Evolutionary conservation across 2,113 vertebrate species (phyloP).

Genomic region (Cebidichthys violaceus): DNA sequence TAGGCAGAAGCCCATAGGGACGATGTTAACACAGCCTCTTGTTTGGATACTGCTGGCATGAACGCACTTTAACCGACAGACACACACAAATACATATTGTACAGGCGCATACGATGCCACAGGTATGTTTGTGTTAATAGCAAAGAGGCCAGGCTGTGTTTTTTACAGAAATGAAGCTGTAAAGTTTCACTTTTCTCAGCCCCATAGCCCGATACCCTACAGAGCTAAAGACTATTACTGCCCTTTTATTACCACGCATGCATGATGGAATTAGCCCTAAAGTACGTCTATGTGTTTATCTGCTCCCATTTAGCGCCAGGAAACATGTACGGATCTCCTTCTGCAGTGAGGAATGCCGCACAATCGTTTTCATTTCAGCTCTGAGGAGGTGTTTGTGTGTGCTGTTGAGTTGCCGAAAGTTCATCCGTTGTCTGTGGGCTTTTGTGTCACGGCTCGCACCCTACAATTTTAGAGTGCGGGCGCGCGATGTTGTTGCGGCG

Average conservation of each 20-base stretch:
- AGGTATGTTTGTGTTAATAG: slow-evolving; percentile 2
- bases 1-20: slow-evolving; percentile 20
- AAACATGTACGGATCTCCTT: not conserved
- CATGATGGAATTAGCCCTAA: not conserved
- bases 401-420: not conserved
- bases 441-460: slow-evolving; percentile 19
- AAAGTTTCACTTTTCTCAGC: slow-evolving; percentile 13
- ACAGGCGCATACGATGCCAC: not conserved
- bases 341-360: not conserved
- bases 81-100: not conserved
- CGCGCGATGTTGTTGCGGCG: slow-evolving; percentile 33
- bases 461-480: slow-evolving; percentile 29
- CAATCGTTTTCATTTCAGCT: slow-evolving; percentile 48
- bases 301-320: not conserved
- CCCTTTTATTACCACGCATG: slow-evolving; percentile 17
- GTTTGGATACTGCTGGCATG: slow-evolving; percentile 33
- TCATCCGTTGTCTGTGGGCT: slow-evolving; percentile 21
- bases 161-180: slow-evolving; percentile 29
- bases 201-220: not conserved
- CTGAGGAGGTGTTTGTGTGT: slow-evolving; percentile 27
- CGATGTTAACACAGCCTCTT: slow-evolving; percentile 8
- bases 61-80: not conserved
- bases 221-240: slow-evolving; percentile 6
- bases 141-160: slow-evolving; percentile 30
- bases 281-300: slow-evolving; percentile 12